Conservation (phyloP, 1,140 invertebrate species). For the Meloidogyne hapla region DNA sequence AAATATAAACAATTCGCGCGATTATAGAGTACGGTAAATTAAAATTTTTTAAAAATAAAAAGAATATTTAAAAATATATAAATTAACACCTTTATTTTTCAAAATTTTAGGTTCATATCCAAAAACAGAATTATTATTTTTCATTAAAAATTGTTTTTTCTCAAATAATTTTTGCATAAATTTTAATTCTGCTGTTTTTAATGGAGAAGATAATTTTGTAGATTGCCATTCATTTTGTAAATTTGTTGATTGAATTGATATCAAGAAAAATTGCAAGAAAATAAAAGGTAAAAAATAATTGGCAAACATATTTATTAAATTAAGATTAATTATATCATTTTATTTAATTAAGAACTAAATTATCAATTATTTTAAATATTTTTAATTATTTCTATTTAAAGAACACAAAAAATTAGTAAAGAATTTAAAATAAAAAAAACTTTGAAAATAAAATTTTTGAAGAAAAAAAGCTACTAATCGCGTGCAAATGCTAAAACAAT, state of each 20-base stretch:
- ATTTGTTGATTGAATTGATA: not conserved
- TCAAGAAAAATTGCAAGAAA: not conserved
- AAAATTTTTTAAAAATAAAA: not conserved
- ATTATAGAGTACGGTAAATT: not conserved
- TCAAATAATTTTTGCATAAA: not conserved
- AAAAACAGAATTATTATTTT: not conserved
- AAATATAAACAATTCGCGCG: not conserved
- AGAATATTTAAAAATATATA: not conserved
- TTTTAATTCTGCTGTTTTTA: not conserved
- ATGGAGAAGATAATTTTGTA: not conserved
- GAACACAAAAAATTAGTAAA: too few relatives aligned
- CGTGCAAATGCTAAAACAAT: too few relatives aligned
- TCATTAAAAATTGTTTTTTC: not conserved
- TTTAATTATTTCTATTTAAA: too few relatives aligned
- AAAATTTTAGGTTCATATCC: conserved; percentile 1
- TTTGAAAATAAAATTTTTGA: too few relatives aligned
- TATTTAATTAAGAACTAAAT: too few relatives aligned
- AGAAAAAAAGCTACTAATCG: too few relatives aligned
- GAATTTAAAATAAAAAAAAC: too few relatives aligned
- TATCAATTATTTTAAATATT: too few relatives aligned
- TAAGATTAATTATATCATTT: too few relatives aligned
- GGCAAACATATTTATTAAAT: not conserved
- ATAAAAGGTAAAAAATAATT: not conserved
- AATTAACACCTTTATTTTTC: not conserved
- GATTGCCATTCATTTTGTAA: not conserved